Conservation (phyloP, 1,140 invertebrate species). For the Drosophila arawakana region DNA sequence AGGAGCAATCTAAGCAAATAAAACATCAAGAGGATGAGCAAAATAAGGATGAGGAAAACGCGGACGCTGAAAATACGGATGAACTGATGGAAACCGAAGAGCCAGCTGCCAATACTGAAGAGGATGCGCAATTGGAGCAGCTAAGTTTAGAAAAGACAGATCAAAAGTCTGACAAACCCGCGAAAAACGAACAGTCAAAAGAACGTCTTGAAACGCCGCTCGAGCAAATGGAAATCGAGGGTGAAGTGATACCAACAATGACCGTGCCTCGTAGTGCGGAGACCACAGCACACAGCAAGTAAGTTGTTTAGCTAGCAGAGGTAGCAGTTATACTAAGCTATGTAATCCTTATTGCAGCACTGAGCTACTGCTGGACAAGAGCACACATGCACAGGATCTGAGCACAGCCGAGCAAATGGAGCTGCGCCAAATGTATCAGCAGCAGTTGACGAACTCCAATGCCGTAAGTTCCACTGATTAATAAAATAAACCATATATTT, state of each 20-base stretch:
- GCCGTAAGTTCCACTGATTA: constrained; percentile 46
- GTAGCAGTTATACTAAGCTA: neutral
- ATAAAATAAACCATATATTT: neutral
- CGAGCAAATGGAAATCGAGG: constrained; percentile 89
- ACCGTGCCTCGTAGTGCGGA: constrained; percentile 89
- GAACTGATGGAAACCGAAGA: constrained; percentile 75
- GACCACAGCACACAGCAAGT: constrained; percentile 88
- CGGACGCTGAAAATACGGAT: constrained; percentile 86
- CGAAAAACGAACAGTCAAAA: constrained; percentile 85
- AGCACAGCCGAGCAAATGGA: constrained; percentile 68
- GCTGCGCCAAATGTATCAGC: constrained; percentile 72
- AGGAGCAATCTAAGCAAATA: constrained; percentile 92
- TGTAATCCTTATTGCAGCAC: constrained; percentile 41
- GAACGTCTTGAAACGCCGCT: constrained; percentile 80
- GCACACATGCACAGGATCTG: constrained; percentile 58
- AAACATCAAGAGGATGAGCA: constrained; percentile 87
- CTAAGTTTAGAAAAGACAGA: constrained; percentile 86
- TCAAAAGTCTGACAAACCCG: constrained; percentile 85
- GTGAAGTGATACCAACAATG: constrained; percentile 89
- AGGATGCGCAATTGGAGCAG: constrained; percentile 85
- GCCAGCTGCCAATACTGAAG: constrained; percentile 55
- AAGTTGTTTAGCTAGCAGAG: constrained; percentile 32
- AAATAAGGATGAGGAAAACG: constrained; percentile 86
- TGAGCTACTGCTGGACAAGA: constrained; percentile 74
- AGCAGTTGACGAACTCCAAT: constrained; percentile 64